Percentiles rank a stretch among this genome's conserved stretches.
Conservation (phyloP, 2,113 vertebrate species). For the Heterotilapia buettikoferi region DNA sequence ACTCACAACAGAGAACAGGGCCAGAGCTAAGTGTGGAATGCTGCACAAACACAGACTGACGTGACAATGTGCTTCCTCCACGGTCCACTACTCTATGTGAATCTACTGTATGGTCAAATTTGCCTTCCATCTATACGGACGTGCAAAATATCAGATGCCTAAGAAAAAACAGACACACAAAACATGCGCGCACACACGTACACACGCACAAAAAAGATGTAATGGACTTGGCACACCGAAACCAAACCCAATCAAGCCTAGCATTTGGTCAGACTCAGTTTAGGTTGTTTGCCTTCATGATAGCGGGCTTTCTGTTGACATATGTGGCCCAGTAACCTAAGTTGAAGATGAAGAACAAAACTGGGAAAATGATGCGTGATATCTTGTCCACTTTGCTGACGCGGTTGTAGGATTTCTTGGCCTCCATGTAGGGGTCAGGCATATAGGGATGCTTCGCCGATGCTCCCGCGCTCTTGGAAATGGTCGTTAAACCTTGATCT, state of each 20-base stretch:
- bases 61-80: slow-evolving; percentile 24
- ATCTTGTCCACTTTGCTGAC: slow-evolving; percentile 99
- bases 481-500: slow-evolving; percentile 87
- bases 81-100: slow-evolving; percentile 4
- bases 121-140: slow-evolving; percentile 57
- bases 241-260: slow-evolving; percentile 19
- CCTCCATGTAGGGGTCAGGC: slow-evolving; percentile 82
- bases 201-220: slow-evolving; percentile 20
- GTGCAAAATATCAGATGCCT: slow-evolving; percentile 57
- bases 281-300: slow-evolving; percentile 89
- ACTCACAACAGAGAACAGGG: slow-evolving; percentile 29
- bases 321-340: slow-evolving; percentile 98
- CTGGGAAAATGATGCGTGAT: slow-evolving; percentile 96
- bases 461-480: slow-evolving; percentile 82
- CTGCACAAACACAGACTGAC: slow-evolving; percentile 33
- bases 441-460: slow-evolving; percentile 65
- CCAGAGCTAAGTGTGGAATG: slow-evolving; percentile 38
- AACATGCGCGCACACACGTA: background rate
- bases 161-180: slow-evolving; percentile 31
- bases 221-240: slow-evolving; percentile 47
- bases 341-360: slow-evolving; percentile 98
- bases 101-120: slow-evolving; percentile 30
- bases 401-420: slow-evolving; percentile 95
- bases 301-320: slow-evolving; percentile 91
- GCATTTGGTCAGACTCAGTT: slow-evolving; percentile 69